phyloP scores from a whole-genome alignment of 2,888 invertebrate genomes.

The Megastigmus dorsalis region DNA sequence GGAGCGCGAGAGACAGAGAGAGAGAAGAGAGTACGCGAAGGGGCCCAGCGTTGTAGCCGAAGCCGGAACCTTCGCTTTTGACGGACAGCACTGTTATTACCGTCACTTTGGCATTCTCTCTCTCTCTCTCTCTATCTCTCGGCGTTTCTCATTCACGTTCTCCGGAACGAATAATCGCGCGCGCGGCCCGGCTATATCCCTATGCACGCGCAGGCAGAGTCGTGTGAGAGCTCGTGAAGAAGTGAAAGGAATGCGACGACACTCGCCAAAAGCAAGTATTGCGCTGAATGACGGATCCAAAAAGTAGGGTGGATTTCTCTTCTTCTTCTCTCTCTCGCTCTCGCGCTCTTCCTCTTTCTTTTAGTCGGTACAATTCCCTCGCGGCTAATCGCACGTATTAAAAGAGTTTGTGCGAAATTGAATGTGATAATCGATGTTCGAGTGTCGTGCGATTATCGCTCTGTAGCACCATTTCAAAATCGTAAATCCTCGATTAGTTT shows the following conservation, averaged over 20 bases:
- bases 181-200: background rate
- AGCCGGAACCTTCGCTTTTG: conserved; percentile 60
- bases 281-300: conserved; percentile 31
- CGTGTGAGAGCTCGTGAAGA: conserved; percentile 4
- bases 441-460: too few relatives aligned
- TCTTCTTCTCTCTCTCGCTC: background rate
- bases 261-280: conserved; percentile 33
- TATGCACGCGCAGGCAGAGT: background rate
- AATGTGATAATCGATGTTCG: too few relatives aligned
- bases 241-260: conserved; percentile 39
- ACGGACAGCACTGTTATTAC: conserved; percentile 68
- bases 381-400: background rate
- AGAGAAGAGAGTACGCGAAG: conserved; percentile 26
- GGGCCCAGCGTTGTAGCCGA: conserved; percentile 24
- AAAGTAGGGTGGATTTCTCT: conserved; percentile 19
- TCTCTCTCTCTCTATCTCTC: conserved; percentile 31
- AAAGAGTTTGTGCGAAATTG: too few relatives aligned
- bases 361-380: too few relatives aligned
- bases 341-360: background rate
- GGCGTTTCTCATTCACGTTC: conserved; percentile 16
- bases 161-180: conserved; percentile 40
- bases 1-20: conserved; percentile 28
- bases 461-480: too few relatives aligned
- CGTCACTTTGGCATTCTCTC: conserved; percentile 59
- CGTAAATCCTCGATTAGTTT: too few relatives aligned